Percentiles rank a stretch among this genome's conserved stretches.
These are phyloP conservation scores for Circaetus cinerascens DNA, from an alignment of 2,113 vertebrate genomes.

Conservation along the genomic window DNA sequence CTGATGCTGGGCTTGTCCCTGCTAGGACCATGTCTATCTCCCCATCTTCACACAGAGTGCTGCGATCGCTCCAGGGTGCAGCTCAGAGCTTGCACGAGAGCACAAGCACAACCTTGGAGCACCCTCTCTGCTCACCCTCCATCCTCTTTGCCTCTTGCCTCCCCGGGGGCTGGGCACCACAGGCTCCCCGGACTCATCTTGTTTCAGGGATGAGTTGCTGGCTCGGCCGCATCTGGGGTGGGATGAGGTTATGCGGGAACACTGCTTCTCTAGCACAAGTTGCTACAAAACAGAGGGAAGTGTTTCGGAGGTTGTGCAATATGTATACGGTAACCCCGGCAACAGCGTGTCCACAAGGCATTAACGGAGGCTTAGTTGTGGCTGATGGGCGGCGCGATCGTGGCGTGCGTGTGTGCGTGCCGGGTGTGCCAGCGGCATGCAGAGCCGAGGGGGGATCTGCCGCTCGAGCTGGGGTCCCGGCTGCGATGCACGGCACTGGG, in stretches of 20 bases:
- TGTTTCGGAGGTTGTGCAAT: slow-evolving; percentile 51
- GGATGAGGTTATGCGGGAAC: slow-evolving; percentile 10
- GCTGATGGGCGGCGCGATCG: neutral
- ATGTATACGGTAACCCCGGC: slow-evolving; percentile 19
- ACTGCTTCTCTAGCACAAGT: neutral
- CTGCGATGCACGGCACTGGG: fast-evolving
- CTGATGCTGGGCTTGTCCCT: neutral
- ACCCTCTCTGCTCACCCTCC: neutral
- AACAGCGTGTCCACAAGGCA: neutral
- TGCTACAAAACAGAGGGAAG: slow-evolving; percentile 59
- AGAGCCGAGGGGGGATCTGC: neutral
- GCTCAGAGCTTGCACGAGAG: neutral
- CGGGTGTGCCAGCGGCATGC: neutral
- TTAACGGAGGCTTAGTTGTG: neutral
- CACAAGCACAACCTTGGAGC: neutral
- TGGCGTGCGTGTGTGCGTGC: neutral
- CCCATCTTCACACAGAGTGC: fast-evolving
- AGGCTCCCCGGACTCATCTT: neutral
- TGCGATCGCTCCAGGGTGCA: neutral
- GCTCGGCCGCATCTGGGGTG: neutral
- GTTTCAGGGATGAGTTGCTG: neutral
- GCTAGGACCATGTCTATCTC: neutral
- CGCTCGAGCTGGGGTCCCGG: fast-evolving
- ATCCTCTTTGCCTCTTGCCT: neutral
- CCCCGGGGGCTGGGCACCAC: neutral